phyloP scores from a whole-genome alignment of 1,140 invertebrate species.

The Reticulitermes speratus region DNA sequence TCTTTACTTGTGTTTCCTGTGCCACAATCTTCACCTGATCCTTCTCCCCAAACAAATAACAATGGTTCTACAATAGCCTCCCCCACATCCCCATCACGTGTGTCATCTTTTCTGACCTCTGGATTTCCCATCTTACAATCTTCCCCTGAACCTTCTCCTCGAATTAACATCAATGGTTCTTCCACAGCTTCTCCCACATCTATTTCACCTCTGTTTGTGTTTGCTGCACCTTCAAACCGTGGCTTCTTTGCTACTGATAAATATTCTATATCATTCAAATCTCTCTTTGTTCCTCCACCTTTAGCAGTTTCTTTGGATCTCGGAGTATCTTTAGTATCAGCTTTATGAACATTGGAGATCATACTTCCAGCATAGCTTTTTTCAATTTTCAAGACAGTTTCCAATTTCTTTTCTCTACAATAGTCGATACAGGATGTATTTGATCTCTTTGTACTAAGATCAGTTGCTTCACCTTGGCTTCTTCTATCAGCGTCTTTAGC shows the following conservation, averaged over 20 bases:
- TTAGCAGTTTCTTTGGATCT: not conserved
- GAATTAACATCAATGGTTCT: conserved; percentile 69
- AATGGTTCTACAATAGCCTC: conserved; percentile 62
- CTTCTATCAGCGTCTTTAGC: not conserved
- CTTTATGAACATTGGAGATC: not conserved
- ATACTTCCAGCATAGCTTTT: not conserved
- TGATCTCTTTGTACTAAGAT: conserved; percentile 19
- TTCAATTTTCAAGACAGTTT: not conserved
- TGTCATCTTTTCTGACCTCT: conserved; percentile 18
- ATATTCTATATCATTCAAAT: conserved; percentile 34
- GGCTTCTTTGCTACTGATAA: conserved; percentile 31
- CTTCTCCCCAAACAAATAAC: conserved; percentile 69
- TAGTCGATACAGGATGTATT: not conserved
- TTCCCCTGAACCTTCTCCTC: conserved; percentile 67
- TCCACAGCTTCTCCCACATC: conserved; percentile 48
- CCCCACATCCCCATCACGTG: conserved; percentile 26
- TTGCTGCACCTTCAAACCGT: conserved; percentile 41
- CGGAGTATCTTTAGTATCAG: not conserved
- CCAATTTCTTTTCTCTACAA: not conserved
- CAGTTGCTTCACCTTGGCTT: conserved; percentile 14
- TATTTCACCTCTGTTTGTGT: conserved; percentile 13
- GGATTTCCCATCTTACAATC: conserved; percentile 69
- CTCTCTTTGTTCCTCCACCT: conserved; percentile 24
- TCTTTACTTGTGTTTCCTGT: conserved; percentile 56
- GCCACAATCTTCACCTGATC: conserved; percentile 67